Percentiles rank a stretch among this genome's conserved stretches.
These are phyloP conservation scores for Stenodema calcarata DNA, from an alignment of 2,888 invertebrate species.

Conservation along the genomic window DNA sequence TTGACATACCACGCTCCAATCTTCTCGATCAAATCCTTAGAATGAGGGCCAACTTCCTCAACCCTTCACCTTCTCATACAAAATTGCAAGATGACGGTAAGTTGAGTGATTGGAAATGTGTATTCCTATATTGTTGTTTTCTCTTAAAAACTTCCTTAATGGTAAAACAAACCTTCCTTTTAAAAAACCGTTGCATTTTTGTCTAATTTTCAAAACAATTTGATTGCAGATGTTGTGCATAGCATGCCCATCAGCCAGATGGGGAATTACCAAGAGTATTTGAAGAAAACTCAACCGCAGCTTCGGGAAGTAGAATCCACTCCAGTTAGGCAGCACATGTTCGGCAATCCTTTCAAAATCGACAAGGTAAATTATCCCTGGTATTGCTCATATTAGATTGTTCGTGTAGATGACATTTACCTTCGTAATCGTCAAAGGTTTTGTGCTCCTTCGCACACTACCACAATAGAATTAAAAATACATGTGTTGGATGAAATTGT, in stretches of 20 bases:
- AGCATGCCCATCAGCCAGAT: constrained; percentile 96
- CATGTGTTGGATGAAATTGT: too few relatives aligned
- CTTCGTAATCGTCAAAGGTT: too few relatives aligned
- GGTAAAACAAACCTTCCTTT: too few relatives aligned
- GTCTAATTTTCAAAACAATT: too few relatives aligned
- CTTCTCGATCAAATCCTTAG: constrained; percentile 90
- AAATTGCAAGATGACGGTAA: constrained; percentile 77
- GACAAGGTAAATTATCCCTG: constrained; percentile 76
- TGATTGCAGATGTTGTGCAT: constrained; percentile 79
- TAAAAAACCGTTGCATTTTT: not conserved
- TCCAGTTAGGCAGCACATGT: constrained; percentile 96
- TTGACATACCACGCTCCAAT: constrained; percentile 89
- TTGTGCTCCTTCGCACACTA: too few relatives aligned
- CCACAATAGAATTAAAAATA: too few relatives aligned
- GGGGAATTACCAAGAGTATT: constrained; percentile 99
- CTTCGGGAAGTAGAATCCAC: constrained; percentile 93
- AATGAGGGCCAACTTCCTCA: constrained; percentile 93
- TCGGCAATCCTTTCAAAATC: constrained; percentile 99
- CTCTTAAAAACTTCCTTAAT: not conserved
- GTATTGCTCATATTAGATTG: too few relatives aligned
- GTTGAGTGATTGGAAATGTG: too few relatives aligned
- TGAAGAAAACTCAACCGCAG: constrained; percentile 91
- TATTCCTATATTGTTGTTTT: too few relatives aligned
- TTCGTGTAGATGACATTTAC: not conserved
- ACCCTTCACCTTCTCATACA: constrained; percentile 76